phyloP scores from a whole-genome alignment of 2,797 vertebrate genomes.

The Gobio occitaniae region DNA sequence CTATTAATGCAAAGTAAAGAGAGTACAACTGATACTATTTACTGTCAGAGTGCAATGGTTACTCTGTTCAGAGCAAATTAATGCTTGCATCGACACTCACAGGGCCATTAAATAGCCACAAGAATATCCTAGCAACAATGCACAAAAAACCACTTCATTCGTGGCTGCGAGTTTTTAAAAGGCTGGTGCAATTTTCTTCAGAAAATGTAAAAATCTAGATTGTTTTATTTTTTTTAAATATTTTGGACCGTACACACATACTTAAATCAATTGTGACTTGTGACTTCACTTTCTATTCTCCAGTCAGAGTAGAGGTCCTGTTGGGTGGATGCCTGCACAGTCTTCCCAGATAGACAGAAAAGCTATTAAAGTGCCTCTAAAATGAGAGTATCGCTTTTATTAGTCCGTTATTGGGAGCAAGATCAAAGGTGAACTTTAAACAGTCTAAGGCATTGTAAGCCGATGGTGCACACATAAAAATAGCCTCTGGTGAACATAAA shows the following conservation, averaged over 20 bases:
- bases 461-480: conserved; percentile 59
- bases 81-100: not conserved
- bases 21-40: conserved; percentile 71
- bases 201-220: not conserved
- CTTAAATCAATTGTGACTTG: conserved; percentile 47
- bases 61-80: conserved; percentile 24
- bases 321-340: conserved; percentile 39
- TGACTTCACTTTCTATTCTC: conserved; percentile 36
- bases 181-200: not conserved
- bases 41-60: conserved; percentile 56
- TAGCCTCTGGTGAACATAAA: conserved; percentile 42
- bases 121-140: not conserved
- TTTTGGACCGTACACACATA: conserved; percentile 49
- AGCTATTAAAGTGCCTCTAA: conserved; percentile 60
- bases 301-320: not conserved
- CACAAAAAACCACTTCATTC: not conserved
- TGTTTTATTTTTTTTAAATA: conserved; percentile 30
- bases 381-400: conserved; percentile 68
- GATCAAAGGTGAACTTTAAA: conserved; percentile 79
- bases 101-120: conserved; percentile 26
- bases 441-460: conserved; percentile 64
- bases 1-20: conserved; percentile 59
- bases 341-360: conserved; percentile 71
- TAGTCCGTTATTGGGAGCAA: conserved; percentile 70
- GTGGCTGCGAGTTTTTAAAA: not conserved